Base-by-base conservation (phyloP, 2,797 vertebrate species). In the Peromyscus aztecus region DNA sequence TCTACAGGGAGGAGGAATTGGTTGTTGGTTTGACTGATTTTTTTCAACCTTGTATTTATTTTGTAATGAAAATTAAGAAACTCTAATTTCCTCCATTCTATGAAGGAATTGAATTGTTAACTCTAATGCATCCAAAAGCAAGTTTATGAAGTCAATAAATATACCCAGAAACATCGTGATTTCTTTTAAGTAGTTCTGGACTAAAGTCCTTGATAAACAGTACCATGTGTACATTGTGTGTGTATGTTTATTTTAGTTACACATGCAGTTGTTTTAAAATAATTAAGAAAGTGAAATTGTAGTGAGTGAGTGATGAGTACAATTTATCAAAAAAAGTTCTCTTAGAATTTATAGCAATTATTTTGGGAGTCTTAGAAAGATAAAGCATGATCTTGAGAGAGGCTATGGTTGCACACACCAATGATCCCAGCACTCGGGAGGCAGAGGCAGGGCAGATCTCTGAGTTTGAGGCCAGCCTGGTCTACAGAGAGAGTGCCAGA, bases 71-170 rank as follows among this genome's bases (percentile, higher is more conserved):
- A 89, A 94, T 65, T 11, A 94, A 21, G 59, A 86, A 76, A 77
- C 31, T 65, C 46, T 81, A 27, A 75, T 55, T 73, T 4, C 9
- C 21, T 94, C 77, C 6, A 55, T 31, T 77, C 0, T 86, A 19
- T 59, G 71, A 85, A 94, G 10, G n/a, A 96, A 92, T 52, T 49
- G 87, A 84, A 71, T 43, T 59, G 43, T 93, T 84, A 75, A 77
- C 67, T 90, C 52, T 89, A 69, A 91, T 55, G 2, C 9, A 29
- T 85, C 19, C 73, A 27, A 65, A 95, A 78, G 23, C 73, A 83
- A 46, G 31, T 77, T 77, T 2, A 34, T 87, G 34, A 89, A 94
- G 31, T 37, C 57, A 85, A 29, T 61, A 91, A 92, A 78, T 63
- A 76, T 7, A 82, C 63, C 84, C 24, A 69, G 67, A 57, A 93